These are phyloP conservation scores for Bungarus multicinctus DNA, from an alignment of 2,113 vertebrate genomes.

Conservation along the genomic window DNA sequence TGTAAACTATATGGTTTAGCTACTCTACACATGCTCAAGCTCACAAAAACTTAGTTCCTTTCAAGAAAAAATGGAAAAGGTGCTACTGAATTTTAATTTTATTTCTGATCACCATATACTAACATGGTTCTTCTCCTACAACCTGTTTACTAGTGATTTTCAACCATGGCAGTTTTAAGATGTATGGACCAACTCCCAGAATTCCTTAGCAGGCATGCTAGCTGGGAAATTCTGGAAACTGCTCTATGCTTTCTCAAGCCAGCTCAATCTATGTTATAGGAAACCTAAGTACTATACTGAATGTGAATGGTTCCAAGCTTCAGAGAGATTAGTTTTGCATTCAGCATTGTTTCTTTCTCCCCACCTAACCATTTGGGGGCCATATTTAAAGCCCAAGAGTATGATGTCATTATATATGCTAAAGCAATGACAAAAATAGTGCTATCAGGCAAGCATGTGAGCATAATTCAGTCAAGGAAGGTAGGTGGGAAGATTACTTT, in stretches of 20 bases:
- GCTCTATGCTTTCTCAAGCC: neutral
- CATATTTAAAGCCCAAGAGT: neutral
- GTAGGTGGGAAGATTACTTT: neutral
- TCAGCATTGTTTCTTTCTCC: neutral
- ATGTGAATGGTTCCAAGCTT: neutral
- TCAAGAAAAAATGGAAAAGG: neutral
- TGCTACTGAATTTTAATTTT: neutral
- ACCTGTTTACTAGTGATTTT: neutral
- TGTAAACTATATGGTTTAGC: neutral
- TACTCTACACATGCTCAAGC: neutral
- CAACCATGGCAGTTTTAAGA: neutral
- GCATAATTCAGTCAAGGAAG: neutral
- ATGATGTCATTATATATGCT: neutral
- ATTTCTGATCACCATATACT: neutral
- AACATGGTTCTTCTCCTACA: neutral
- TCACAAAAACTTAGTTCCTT: neutral
- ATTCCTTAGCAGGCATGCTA: neutral
- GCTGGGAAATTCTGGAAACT: neutral
- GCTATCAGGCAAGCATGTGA: neutral
- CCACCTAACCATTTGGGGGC: neutral
- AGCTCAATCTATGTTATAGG: neutral
- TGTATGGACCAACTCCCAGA: neutral
- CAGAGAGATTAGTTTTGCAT: neutral
- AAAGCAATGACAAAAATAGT: neutral
- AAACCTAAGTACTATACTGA: neutral